Percentiles rank a stretch among this genome's conserved stretches.
phyloP scores from a whole-genome alignment of 2,797 vertebrate genomes.

The Allobates femoralis region DNA sequence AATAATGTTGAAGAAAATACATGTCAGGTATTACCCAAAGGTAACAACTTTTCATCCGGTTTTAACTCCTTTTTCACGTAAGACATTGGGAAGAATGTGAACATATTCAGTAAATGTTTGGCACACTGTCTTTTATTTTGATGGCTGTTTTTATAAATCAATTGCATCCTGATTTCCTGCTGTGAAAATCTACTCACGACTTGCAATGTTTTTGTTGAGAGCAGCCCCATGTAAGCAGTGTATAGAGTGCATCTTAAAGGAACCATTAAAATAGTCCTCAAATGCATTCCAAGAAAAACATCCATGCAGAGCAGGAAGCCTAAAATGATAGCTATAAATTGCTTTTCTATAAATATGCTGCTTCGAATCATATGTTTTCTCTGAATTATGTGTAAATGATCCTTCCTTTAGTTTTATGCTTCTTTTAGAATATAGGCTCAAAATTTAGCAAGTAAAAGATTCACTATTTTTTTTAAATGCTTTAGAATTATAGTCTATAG shows the following conservation, averaged over 20 bases:
- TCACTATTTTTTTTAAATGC: background rate
- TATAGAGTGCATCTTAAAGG: conserved; percentile 52
- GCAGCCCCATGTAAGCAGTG: conserved; percentile 47
- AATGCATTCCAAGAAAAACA: conserved; percentile 54
- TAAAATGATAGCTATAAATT: conserved; percentile 55
- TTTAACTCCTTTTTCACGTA: background rate
- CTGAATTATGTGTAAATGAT: conserved; percentile 4
- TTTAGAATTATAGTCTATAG: background rate
- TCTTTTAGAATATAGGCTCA: background rate
- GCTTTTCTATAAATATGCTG: conserved; percentile 44
- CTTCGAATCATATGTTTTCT: conserved; percentile 13
- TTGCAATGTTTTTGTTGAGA: conserved; percentile 30
- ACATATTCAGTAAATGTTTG: background rate
- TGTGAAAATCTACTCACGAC: conserved; percentile 30
- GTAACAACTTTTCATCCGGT: background rate
- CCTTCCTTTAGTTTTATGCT: background rate
- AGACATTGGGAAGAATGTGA: background rate
- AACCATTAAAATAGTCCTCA: conserved; percentile 55
- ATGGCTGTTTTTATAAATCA: background rate
- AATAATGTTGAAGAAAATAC: no score
- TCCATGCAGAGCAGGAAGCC: conserved; percentile 47
- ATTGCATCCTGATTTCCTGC: background rate
- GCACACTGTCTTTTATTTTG: background rate
- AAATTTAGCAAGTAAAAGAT: background rate
- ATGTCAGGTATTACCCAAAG: background rate